phyloP scores from a whole-genome alignment of 2,797 vertebrate genomes.

The Otus scops region DNA sequence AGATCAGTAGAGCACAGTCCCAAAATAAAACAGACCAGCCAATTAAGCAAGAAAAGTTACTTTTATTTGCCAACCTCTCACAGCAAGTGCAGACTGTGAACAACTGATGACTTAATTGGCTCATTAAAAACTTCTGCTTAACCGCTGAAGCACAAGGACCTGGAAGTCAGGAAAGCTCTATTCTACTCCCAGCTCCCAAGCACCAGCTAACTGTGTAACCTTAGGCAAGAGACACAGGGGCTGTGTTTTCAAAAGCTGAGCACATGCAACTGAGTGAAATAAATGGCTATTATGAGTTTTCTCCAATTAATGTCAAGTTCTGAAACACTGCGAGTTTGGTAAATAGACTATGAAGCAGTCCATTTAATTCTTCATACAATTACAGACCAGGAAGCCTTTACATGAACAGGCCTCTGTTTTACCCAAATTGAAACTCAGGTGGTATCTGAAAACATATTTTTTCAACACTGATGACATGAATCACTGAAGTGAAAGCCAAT shows the following conservation, averaged over 20 bases:
- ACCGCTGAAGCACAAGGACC: conserved; percentile 30
- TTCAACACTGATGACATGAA: neutral
- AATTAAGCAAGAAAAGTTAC: conserved; percentile 60
- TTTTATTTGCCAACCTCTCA: conserved; percentile 47
- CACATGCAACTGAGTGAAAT: neutral
- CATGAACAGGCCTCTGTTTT: neutral
- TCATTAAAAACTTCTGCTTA: conserved; percentile 59
- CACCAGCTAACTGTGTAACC: neutral
- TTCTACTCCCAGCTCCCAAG: neutral
- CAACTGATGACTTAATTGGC: conserved; percentile 58
- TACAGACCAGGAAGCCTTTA: neutral
- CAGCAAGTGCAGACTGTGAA: conserved; percentile 37
- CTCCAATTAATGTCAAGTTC: neutral
- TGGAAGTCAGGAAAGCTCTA: neutral
- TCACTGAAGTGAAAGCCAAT: neutral
- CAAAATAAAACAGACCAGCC: conserved; percentile 9
- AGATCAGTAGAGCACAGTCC: conserved; percentile 2
- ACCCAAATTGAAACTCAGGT: neutral
- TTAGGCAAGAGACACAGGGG: neutral
- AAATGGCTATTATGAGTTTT: neutral
- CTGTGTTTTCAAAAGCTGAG: neutral
- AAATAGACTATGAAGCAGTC: neutral
- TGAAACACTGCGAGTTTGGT: neutral
- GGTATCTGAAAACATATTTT: neutral
- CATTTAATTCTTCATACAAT: neutral